Conservation (phyloP, 2,113 vertebrate species). For the Circaetus cinerascens region DNA sequence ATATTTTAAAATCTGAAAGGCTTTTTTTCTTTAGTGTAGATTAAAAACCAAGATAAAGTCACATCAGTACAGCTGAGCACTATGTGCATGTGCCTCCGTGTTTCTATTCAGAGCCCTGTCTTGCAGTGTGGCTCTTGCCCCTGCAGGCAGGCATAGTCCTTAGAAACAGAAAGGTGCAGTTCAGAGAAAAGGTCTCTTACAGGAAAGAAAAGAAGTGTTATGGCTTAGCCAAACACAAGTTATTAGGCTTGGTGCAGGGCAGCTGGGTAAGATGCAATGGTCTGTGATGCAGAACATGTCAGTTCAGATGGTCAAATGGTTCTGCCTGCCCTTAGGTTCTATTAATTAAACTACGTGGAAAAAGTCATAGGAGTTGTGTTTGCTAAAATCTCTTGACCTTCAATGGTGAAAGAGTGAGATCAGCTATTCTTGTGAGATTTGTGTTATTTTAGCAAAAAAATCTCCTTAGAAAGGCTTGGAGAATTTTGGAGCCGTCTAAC, state of each 20-base stretch:
- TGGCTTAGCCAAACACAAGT: neutral
- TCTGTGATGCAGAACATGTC: neutral
- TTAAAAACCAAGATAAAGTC: neutral
- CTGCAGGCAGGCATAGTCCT: constrained; percentile 39
- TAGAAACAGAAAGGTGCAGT: constrained; percentile 44
- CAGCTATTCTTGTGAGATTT: neutral
- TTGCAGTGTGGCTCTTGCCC: neutral
- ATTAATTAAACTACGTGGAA: constrained; percentile 40
- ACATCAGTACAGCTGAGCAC: neutral
- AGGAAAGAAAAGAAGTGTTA: neutral
- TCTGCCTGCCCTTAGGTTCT: constrained; percentile 8
- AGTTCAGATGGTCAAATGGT: constrained; percentile 15
- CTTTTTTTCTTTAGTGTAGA: neutral
- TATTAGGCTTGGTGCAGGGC: neutral
- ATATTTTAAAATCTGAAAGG: neutral
- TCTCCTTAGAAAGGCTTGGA: neutral
- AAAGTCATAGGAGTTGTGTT: neutral
- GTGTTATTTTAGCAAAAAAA: neutral
- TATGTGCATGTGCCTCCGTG: neutral
- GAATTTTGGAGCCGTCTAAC: neutral
- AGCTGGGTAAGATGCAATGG: neutral
- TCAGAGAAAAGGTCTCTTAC: constrained; percentile 43
- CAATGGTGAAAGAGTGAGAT: neutral
- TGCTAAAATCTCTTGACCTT: constrained; percentile 31
- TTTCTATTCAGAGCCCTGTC: constrained; percentile 7